Percentiles rank a stretch among this genome's conserved stretches.
These are phyloP conservation scores for Melanerpes formicivorus DNA, from an alignment of 2,113 vertebrate species.

Conservation along the genomic window DNA sequence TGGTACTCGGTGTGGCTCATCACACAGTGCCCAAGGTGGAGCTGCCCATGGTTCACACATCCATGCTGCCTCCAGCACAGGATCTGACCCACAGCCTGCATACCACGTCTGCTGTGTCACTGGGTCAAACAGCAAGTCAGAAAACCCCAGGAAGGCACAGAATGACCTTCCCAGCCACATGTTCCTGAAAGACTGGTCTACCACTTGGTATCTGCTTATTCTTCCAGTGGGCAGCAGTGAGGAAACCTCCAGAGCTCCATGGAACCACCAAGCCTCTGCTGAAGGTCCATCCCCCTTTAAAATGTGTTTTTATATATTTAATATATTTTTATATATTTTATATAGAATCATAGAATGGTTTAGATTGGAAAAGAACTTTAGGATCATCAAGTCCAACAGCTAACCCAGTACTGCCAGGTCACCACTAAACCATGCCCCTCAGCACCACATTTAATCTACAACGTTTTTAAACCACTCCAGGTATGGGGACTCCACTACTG, in stretches of 20 bases:
- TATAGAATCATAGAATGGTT: neutral
- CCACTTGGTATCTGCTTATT: neutral
- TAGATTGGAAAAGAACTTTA: neutral
- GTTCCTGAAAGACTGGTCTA: neutral
- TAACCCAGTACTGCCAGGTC: neutral
- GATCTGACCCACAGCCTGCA: neutral
- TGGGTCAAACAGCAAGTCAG: accelerated
- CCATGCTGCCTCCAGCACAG: accelerated
- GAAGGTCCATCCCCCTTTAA: neutral
- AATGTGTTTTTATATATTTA: neutral
- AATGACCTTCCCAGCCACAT: accelerated
- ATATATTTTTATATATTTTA: neutral
- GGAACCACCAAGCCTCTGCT: neutral
- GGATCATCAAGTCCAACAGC: neutral
- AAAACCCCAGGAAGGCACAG: neutral
- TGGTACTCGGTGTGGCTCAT: neutral
- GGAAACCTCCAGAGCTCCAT: neutral
- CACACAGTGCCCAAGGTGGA: neutral
- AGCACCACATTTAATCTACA: neutral
- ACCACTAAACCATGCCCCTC: neutral
- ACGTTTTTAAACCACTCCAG: neutral
- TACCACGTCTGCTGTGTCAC: accelerated
- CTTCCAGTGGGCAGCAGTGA: neutral
- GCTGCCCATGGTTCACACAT: neutral
- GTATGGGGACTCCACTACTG: neutral